Percentiles rank a stretch among this genome's conserved stretches.
phyloP scores from a whole-genome alignment of 1,140 invertebrate genomes.

The Drosophila biarmipes region DNA sequence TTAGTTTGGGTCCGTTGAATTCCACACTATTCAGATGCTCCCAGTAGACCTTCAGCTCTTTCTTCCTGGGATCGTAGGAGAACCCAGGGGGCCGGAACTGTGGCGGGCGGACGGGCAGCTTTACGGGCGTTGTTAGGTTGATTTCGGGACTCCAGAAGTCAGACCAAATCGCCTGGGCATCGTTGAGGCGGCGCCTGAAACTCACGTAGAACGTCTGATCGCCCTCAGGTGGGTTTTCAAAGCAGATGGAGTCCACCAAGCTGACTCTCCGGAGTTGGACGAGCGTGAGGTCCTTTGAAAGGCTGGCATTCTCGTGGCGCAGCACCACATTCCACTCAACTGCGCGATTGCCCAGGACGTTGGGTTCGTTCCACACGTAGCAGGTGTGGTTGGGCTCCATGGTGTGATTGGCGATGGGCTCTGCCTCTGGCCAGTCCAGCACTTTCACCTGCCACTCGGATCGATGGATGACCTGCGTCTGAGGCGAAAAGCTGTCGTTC shows the following conservation, averaged over 20 bases:
- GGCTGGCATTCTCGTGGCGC: background rate
- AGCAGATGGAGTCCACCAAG: slow-evolving; percentile 2
- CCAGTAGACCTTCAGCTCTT: slow-evolving; percentile 38
- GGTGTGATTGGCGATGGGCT: no score
- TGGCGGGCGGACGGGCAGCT: slow-evolving; percentile 9
- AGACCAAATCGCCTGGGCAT: slow-evolving; percentile 3
- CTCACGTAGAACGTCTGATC: slow-evolving; percentile 7
- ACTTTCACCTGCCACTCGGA: background rate
- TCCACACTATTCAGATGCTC: slow-evolving; percentile 4
- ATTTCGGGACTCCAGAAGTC: background rate
- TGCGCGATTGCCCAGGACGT: accelerated
- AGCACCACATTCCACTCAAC: slow-evolving; percentile 4
- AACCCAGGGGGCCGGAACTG: slow-evolving; percentile 11
- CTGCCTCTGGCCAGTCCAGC: background rate
- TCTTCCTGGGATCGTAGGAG: background rate
- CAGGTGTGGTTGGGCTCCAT: background rate
- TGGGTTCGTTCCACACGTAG: background rate
- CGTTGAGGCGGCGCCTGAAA: background rate
- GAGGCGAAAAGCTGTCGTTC: background rate
- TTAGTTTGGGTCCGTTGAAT: slow-evolving; percentile 28
- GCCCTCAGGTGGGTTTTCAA: slow-evolving; percentile 7
- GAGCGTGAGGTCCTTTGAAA: background rate
- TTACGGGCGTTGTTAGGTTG: background rate
- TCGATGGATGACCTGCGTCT: background rate
- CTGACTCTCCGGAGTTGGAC: background rate